A percentile compares a stretch with the other conserved stretches of the same genome.
Evolutionary conservation across 2,113 vertebrate genomes (phyloP).

Genomic region (Mastomys natalensis): DNA sequence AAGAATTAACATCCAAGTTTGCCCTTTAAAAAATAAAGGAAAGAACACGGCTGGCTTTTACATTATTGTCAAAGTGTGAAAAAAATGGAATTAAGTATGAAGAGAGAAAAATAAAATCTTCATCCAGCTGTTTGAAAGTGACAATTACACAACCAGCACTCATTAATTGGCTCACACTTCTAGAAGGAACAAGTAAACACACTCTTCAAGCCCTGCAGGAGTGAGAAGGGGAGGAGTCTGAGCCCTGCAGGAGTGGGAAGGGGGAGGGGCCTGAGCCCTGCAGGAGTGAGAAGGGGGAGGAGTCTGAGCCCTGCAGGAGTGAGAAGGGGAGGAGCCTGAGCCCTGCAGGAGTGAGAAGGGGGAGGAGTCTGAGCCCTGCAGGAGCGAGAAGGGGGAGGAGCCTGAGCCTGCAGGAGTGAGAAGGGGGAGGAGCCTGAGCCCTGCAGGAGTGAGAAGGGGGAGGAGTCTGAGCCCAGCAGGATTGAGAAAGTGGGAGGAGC

Average conservation of each 20-base stretch:
- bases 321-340: not conserved
- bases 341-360: slow-evolving; percentile 2
- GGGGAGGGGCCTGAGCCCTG: not conserved
- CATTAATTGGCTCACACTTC: slow-evolving; percentile 85
- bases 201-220: slow-evolving; percentile 51
- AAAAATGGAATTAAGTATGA: slow-evolving; percentile 81
- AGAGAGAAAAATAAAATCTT: slow-evolving; percentile 76
- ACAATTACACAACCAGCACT: slow-evolving; percentile 85
- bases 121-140: slow-evolving; percentile 81
- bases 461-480: slow-evolving; percentile 31
- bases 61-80: slow-evolving; percentile 86
- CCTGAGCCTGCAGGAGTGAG: slow-evolving; percentile 16
- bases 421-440: not conserved
- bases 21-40: slow-evolving; percentile 79
- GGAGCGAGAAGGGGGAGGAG: too few relatives aligned
- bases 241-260: not conserved
- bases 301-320: slow-evolving; percentile 7
- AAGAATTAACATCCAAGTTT: slow-evolving; percentile 81
- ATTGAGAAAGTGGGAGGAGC: not conserved
- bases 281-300: slow-evolving; percentile 42
- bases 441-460: slow-evolving; percentile 42
- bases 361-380: slow-evolving; percentile 17
- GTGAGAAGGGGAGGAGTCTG: not conserved
- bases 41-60: slow-evolving; percentile 83
- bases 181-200: slow-evolving; percentile 66